Evolutionary conservation across 2,888 invertebrate genomes (phyloP).

Genomic region (Altica lythri): DNA sequence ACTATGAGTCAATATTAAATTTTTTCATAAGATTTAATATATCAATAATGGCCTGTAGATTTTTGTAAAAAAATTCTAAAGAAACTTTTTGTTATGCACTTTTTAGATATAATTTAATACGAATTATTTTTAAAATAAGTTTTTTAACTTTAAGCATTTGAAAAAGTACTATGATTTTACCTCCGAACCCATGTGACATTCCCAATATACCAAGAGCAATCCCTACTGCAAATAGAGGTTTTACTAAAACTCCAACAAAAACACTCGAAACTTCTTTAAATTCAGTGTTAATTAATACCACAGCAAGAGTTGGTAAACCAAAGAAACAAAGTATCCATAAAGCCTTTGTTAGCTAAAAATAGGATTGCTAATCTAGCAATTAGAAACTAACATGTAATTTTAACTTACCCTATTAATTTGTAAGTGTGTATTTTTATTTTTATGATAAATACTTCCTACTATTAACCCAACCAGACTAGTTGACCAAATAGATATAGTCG

Average conservation of each 20-base stretch:
- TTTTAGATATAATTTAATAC: no score
- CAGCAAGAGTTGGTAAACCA: slow-evolving; percentile 8
- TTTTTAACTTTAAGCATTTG: neutral
- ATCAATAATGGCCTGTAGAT: no score
- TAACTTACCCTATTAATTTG: slow-evolving; percentile 8
- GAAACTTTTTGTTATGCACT: neutral
- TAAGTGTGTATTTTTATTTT: slow-evolving; percentile 7
- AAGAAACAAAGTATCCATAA: slow-evolving; percentile 11
- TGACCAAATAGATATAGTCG: slow-evolving; percentile 18
- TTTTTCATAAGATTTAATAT: no score
- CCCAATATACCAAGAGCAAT: slow-evolving; percentile 33
- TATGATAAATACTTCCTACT: slow-evolving; percentile 16
- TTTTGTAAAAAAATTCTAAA: no score
- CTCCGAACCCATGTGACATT: slow-evolving; percentile 31
- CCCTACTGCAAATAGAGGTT: slow-evolving; percentile 26
- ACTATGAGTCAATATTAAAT: no score
- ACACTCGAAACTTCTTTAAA: neutral
- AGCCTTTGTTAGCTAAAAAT: slow-evolving; percentile 9
- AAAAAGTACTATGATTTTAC: slow-evolving; percentile 7
- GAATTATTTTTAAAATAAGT: no score
- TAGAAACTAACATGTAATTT: no score
- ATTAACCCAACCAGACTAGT: slow-evolving; percentile 20
- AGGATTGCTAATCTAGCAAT: neutral
- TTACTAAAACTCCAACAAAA: slow-evolving; percentile 27
- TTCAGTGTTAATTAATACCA: neutral